Evolutionary conservation across 2,797 vertebrate genomes (phyloP).

Genomic region (Philypnodon macrostomus): DNA sequence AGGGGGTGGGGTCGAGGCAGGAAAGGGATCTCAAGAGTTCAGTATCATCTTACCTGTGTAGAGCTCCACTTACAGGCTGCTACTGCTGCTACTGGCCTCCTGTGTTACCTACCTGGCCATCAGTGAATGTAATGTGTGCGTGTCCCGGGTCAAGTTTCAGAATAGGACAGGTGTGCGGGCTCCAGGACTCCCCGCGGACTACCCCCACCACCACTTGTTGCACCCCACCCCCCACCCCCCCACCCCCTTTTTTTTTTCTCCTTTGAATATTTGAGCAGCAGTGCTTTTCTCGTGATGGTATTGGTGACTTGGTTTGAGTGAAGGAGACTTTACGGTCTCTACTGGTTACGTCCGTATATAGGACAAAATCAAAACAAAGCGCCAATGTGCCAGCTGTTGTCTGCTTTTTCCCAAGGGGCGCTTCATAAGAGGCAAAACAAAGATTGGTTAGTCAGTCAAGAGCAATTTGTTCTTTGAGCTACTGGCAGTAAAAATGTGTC

Average conservation of each 20-base stretch:
- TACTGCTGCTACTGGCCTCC: conserved; percentile 54
- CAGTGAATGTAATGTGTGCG: conserved; percentile 28
- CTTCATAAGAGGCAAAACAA: neutral
- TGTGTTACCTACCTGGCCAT: conserved; percentile 69
- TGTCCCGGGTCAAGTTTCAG: conserved; percentile 63
- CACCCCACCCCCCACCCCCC: neutral
- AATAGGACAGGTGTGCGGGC: conserved; percentile 60
- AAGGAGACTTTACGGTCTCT: conserved; percentile 6
- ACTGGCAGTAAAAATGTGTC: neutral
- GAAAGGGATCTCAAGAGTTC: conserved; percentile 58
- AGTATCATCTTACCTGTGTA: conserved; percentile 61
- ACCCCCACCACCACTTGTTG: conserved; percentile 1
- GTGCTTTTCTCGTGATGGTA: conserved; percentile 34
- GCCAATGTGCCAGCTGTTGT: conserved; percentile 13
- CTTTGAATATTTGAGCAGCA: conserved; percentile 57
- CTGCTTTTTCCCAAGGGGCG: neutral
- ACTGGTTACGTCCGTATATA: neutral
- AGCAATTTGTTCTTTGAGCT: too few species aligned
- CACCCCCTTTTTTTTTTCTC: neutral
- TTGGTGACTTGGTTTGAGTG: conserved; percentile 13
- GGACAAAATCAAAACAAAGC: conserved; percentile 1
- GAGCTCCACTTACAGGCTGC: conserved; percentile 63
- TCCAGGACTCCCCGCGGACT: conserved; percentile 56
- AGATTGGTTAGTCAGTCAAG: neutral
- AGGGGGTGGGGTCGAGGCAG: conserved; percentile 21